phyloP scores from a whole-genome alignment of 1,140 invertebrate species.

The Ctenoplectra terminalis region DNA sequence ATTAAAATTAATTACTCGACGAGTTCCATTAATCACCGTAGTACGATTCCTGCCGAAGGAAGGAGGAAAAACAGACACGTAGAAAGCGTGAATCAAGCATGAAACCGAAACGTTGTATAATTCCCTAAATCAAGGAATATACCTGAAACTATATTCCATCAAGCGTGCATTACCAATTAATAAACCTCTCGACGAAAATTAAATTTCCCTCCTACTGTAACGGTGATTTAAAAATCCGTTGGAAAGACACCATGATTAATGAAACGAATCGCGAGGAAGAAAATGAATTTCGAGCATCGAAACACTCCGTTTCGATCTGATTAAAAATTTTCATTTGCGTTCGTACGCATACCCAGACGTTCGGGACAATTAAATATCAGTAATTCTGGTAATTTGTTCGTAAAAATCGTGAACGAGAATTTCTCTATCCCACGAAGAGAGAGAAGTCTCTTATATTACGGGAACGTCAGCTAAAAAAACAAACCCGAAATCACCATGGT shows the following conservation, averaged over 20 bases:
- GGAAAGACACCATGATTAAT: not conserved
- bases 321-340: conserved; percentile 18
- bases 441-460: not conserved
- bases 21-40: conserved; percentile 1
- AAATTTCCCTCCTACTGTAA: not conserved
- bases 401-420: not conserved
- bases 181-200: not conserved
- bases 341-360: not conserved
- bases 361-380: conserved; percentile 14
- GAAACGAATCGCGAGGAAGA: not conserved
- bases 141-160: not conserved
- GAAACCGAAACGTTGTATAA: not conserved
- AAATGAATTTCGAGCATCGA: not conserved
- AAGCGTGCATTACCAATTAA: not conserved
- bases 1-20: conserved; percentile 22
- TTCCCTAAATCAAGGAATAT: not conserved
- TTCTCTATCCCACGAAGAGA: not conserved
- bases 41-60: not conserved
- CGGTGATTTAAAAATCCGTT: conserved; percentile 11
- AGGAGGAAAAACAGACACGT: not conserved
- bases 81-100: not conserved
- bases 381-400: not conserved
- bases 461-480: not conserved
- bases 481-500: conserved; percentile 12
- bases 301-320: not conserved